Conservation (phyloP, 2,797 vertebrate species). For the Amniataba percoides region DNA sequence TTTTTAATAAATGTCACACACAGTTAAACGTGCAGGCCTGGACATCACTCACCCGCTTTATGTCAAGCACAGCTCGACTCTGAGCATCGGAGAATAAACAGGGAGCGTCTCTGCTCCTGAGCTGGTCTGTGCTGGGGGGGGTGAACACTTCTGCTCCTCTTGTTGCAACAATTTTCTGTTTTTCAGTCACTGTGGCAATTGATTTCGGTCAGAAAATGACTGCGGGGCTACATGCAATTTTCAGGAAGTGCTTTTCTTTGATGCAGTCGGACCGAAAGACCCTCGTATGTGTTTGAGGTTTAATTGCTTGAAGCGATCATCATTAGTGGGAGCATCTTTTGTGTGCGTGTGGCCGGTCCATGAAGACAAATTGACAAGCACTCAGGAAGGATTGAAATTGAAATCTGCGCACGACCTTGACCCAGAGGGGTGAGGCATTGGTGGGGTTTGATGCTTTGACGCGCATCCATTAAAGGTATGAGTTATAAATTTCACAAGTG, state of each 20-base stretch:
- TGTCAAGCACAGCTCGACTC: slow-evolving; percentile 6
- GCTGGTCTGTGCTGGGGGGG: neutral
- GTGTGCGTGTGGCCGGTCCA: neutral
- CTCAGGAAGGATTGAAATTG: slow-evolving; percentile 6
- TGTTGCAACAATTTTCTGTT: slow-evolving; percentile 3
- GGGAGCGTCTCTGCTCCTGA: neutral
- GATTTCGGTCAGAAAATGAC: neutral
- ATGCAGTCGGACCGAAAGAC: neutral
- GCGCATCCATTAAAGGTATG: slow-evolving; percentile 8
- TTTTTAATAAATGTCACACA: slow-evolving; percentile 34
- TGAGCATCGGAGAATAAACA: slow-evolving; percentile 1
- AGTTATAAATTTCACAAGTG: slow-evolving; percentile 4
- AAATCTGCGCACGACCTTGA: slow-evolving; percentile 9
- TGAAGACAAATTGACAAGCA: slow-evolving; percentile 1
- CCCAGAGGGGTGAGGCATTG: neutral
- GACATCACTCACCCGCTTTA: slow-evolving; percentile 3
- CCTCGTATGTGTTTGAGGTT: neutral
- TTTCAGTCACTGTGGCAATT: neutral
- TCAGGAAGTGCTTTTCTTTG: slow-evolving; percentile 24
- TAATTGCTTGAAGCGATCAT: neutral
- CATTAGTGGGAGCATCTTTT: neutral
- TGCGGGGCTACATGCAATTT: slow-evolving; percentile 4
- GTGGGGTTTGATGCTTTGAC: slow-evolving; percentile 2
- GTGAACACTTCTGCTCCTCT: neutral
- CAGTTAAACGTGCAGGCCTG: slow-evolving; percentile 12